Conservation (phyloP, 2,888 invertebrate species). For the Pachymerium ferrugineum region DNA sequence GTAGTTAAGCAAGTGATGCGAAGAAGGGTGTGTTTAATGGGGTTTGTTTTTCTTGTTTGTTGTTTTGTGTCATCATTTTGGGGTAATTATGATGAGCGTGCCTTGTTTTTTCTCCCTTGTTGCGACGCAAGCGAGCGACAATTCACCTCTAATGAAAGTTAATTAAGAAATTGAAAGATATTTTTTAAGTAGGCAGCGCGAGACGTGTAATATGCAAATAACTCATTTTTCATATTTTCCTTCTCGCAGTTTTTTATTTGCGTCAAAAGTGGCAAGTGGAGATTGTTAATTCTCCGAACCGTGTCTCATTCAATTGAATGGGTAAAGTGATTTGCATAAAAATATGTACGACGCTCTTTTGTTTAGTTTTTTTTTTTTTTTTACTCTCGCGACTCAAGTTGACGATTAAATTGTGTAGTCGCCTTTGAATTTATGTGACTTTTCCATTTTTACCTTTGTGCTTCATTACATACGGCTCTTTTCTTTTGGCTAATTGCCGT, state of each 20-base stretch:
- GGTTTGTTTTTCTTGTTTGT: constrained; percentile 1
- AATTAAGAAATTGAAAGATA: constrained; percentile 34
- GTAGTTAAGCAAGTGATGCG: neutral
- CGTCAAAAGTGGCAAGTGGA: neutral
- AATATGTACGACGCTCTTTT: neutral
- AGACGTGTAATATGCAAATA: constrained; percentile 30
- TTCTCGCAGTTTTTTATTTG: neutral
- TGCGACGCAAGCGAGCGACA: neutral
- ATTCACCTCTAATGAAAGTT: constrained; percentile 33
- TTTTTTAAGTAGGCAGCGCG: constrained; percentile 6
- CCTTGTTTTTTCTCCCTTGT: neutral
- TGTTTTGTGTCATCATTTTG: constrained; percentile 27
- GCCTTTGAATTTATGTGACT: neutral
- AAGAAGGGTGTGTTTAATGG: constrained; percentile 3
- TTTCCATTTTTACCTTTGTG: constrained; percentile 31
- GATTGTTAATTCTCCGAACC: constrained; percentile 30
- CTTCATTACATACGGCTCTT: constrained; percentile 31
- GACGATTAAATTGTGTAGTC: constrained; percentile 32
- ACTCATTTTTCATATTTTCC: constrained; percentile 30
- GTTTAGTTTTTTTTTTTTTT: constrained; percentile 21
- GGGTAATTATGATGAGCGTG: constrained; percentile 1
- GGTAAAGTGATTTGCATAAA: constrained; percentile 31
- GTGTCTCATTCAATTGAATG: constrained; percentile 30
- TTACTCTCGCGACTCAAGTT: neutral
- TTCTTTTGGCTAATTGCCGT: constrained; percentile 32